Evolutionary conservation across 2,888 invertebrate species (phyloP), one percentile per base, ranked within the genome.

Genomic region (Harpalus rufipes): DNA sequence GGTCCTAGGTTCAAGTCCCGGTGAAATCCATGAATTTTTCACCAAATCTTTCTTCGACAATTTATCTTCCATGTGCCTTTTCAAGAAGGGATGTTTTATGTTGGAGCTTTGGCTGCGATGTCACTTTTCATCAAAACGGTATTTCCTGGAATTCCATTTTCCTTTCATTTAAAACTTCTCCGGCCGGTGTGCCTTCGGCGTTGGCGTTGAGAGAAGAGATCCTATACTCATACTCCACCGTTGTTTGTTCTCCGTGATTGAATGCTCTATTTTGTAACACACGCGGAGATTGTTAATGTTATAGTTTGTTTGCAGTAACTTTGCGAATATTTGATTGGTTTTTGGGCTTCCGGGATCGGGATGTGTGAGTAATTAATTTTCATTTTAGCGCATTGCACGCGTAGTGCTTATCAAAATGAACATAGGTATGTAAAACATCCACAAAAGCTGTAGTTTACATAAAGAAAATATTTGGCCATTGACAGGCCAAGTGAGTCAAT

Each of bases 101-200:
- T 7, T 8, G 44, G 16, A 8, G 7, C 25, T 7, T 8, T 21
- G 7, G 78, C 56, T 78, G 1, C 78, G 51, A 58, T 78, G 56
- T 78, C 78, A 78, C 78, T 78, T 78, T 78, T 78, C 74, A 58
- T 78, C 78, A 78, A 78, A 78, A 78, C 21, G 78, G 58, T 58
- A 78, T 78, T 78, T 78, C 58, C 78, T 18, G 25, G 58, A 58
- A 78, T 78, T 58, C 78, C 78, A 78, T 78, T 78, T 78, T 78
- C 58, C 78, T 78, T 58, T 78, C 78, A 78, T 78, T 78, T 78
- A 78, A 74, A 76, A 78, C 56, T 78, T 58, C 44, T 51, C 44
- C 44, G 44, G 32, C 44, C 58, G 58, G 32, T 10, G 25, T 78
- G 78, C 56, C 56, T n/a, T 8, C 6, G 78, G 78, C 21, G 78